phyloP scores from a whole-genome alignment of 2,888 invertebrate species.

The Lycophotia porphyrea region DNA sequence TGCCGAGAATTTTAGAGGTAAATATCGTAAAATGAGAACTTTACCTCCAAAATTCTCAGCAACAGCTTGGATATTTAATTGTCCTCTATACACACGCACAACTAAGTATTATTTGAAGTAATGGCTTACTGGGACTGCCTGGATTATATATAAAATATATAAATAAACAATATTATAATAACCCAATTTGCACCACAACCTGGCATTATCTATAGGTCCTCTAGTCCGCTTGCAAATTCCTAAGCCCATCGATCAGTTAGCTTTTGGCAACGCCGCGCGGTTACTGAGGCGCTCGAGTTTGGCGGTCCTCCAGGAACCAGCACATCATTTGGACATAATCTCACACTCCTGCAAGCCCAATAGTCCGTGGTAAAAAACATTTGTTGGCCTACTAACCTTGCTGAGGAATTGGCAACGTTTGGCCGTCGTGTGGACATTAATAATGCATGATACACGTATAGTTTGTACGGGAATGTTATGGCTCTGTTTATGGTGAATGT shows the following conservation, averaged over 20 bases:
- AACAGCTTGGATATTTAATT: not conserved
- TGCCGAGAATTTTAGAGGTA: not conserved
- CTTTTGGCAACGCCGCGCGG: slow-evolving; percentile 74
- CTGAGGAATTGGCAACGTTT: slow-evolving; percentile 49
- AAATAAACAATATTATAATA: not conserved
- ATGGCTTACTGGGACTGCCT: not conserved
- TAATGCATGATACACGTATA: slow-evolving; percentile 53
- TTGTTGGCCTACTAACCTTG: slow-evolving; percentile 67
- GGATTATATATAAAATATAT: not conserved
- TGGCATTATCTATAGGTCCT: slow-evolving; percentile 56
- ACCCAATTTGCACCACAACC: slow-evolving; percentile 10
- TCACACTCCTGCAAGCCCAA: slow-evolving; percentile 72
- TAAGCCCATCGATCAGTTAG: slow-evolving; percentile 78
- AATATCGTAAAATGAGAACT: not conserved
- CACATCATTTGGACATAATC: slow-evolving; percentile 77
- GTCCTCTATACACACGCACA: not conserved
- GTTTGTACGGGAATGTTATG: slow-evolving; percentile 46
- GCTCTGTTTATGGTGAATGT: slow-evolving; percentile 40
- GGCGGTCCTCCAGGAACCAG: slow-evolving; percentile 73
- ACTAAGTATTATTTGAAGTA: not conserved
- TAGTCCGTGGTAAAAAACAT: slow-evolving; percentile 72
- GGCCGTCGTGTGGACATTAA: slow-evolving; percentile 45
- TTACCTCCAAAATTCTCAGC: not conserved
- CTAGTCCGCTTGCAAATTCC: slow-evolving; percentile 73
- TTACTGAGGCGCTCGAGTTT: slow-evolving; percentile 75